Evolutionary conservation across 2,888 invertebrate species (phyloP).

Genomic region (Macrophya alboannulata): DNA sequence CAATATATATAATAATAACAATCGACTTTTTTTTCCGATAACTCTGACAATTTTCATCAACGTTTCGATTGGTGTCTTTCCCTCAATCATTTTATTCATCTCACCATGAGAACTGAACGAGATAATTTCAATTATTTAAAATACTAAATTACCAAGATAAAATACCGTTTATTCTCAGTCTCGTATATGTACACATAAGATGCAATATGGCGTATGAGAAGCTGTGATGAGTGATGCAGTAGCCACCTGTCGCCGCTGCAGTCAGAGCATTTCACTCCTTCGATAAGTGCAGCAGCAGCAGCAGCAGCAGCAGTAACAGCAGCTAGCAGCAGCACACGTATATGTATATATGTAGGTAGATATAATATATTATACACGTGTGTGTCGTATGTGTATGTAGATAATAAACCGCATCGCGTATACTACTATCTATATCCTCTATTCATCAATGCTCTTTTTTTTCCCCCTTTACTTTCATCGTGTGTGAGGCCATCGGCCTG

Average conservation of each 20-base stretch:
- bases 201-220: conserved; percentile 2
- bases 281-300: neutral
- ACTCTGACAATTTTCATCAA: no score
- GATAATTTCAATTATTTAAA: no score
- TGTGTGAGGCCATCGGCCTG: conserved; percentile 39
- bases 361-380: neutral
- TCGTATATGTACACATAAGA: neutral
- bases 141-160: no score
- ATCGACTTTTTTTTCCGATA: neutral
- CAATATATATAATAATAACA: neutral
- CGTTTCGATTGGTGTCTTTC: no score
- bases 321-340: neutral
- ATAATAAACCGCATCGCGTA: conserved; percentile 2
- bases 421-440: conserved; percentile 17
- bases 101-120: neutral
- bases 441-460: conserved; percentile 29
- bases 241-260: conserved; percentile 34
- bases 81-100: neutral
- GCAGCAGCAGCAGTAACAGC: no score
- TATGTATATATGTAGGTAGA: neutral
- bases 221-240: conserved; percentile 30
- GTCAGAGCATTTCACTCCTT: neutral
- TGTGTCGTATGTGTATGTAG: neutral
- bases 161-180: neutral
- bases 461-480: neutral